Evolutionary conservation across 2,888 invertebrate species (phyloP), one percentile per base, ranked within the genome.

Genomic region (Tetanocera ferruginea): DNA sequence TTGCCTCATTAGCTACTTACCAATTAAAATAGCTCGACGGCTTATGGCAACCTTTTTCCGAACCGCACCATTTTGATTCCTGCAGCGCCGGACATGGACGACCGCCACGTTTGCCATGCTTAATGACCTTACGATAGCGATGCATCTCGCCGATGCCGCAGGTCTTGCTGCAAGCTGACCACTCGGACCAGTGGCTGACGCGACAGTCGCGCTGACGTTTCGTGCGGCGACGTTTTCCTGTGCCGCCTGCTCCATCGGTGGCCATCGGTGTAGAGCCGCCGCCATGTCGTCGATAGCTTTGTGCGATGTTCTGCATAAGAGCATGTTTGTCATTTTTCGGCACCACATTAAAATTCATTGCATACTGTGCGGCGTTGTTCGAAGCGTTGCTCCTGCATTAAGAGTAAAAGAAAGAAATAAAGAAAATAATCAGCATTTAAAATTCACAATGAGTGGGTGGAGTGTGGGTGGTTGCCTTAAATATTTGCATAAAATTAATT

Each of bases 61-160:
- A 94, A 78, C 96, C 96, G 88, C 97, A 97, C 96, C 97, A 97
- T 87, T 95, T 94, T 23, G 95, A 95, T 87, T 96, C 95, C 81
- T 94, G 92, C 76, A 97, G 92, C 14, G 96, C 94, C 6, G 96
- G 96, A 91, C 98, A 98, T 6, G 94, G 92, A 37, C 93, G 91
- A 11, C 97, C 97, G 17, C 96, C 96, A 17, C 95, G 92, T 79
- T 95, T 92, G 76, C 95, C 94, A 83, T 95, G 94, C 84, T 94
- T 94, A 82, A 94, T 90, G 76, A 97, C 93, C 83, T 94, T 93
- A 80, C 97, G 92, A 83, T 93, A 93, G 84, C 97, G 93, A 88
- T 94, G 92, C 90, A 95, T 95, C 86, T 96, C 95, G 31, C 98
- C 97, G 80, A 97, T 96, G 81, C 97, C 97, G 87, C 97, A 97